Evolutionary conservation across 2,113 vertebrate genomes (phyloP), one percentile per base, ranked within the genome.

Genomic region (Orthochromis malagaraziensis): DNA sequence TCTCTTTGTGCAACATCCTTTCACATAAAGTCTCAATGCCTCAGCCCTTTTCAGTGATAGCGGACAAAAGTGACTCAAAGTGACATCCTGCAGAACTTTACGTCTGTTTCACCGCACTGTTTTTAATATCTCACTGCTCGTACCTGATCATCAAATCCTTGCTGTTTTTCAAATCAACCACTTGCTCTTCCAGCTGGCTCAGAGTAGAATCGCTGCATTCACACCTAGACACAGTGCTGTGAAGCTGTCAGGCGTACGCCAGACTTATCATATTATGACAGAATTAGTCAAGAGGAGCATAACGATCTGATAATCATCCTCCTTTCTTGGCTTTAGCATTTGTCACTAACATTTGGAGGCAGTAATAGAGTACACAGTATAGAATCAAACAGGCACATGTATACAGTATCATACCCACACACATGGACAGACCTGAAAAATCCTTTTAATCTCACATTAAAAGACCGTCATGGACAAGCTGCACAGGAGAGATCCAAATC

Each of bases 401-500:
- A n/a, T 63, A 51, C 5, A 54, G 54, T 53, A 85, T 63, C 24
- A 73, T 75, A 60, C 49, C 17, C 40, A 63, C 77, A 63, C 73
- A 88, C 63, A 73, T 31, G 21, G 26, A 63, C 11, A 53, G 40
- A 81, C 47, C 45, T 81, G 87, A 38, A 81, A 83, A 88, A 89
- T 80, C 40, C 26, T 70, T 93, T 88, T 92, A 92, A 93, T 91
- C 84, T 87, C 79, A 58, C 58, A 80, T 88, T 54, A 80, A 84
- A 82, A 84, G 73, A 85, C 57, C 3, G 19, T 85, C 54, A 80
- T 60, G 81, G 79, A 70, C 83, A 87, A 84, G 54, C 85, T 84
- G 81, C 81, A 84, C 53, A 84, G 84, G 49, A 86, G 75, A 81
- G 82, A 92, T 91, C 86, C 81, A 94, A 94, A 94, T 91, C 91